A percentile compares a stretch with the other conserved stretches of the same genome.
These are phyloP conservation scores for Geophilus truncorum DNA, from an alignment of 2,888 invertebrate genomes.

Conservation along the genomic window DNA sequence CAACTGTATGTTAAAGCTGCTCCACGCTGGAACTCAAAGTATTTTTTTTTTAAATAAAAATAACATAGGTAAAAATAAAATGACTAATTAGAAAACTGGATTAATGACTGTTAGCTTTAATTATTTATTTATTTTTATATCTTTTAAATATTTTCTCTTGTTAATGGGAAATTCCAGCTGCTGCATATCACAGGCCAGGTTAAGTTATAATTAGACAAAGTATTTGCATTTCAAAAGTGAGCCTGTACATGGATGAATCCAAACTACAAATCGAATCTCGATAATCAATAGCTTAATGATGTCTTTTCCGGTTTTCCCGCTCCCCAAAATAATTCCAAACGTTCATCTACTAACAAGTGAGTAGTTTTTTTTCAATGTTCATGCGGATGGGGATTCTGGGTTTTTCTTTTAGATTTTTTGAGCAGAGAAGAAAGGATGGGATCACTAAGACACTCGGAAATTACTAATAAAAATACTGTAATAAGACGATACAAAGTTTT, in stretches of 20 bases:
- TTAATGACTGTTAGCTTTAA: background rate
- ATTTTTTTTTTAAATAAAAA: background rate
- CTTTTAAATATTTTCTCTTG: background rate
- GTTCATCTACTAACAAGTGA: background rate
- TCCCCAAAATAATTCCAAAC: background rate
- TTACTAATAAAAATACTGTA: background rate
- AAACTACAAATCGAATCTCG: conserved; percentile 1
- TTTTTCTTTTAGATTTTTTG: background rate
- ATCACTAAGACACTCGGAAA: conserved; percentile 24
- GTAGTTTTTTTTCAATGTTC: background rate
- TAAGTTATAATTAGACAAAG: conserved; percentile 22
- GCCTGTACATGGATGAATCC: conserved; percentile 17
- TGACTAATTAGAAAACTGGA: background rate
- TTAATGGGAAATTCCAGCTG: background rate
- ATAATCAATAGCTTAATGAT: background rate
- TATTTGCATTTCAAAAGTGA: conserved; percentile 24
- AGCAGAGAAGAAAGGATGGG: conserved; percentile 27
- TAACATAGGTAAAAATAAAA: background rate
- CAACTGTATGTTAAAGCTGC: background rate
- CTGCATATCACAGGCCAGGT: conserved; percentile 13
- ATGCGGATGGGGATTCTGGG: conserved; percentile 8
- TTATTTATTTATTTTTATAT: background rate
- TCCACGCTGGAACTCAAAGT: background rate
- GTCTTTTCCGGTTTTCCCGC: background rate
- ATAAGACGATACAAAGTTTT: background rate